Evolutionary conservation across 2,888 invertebrate species (phyloP), one percentile per base, ranked within the genome.

Genomic region (Phyllotreta striolata): DNA sequence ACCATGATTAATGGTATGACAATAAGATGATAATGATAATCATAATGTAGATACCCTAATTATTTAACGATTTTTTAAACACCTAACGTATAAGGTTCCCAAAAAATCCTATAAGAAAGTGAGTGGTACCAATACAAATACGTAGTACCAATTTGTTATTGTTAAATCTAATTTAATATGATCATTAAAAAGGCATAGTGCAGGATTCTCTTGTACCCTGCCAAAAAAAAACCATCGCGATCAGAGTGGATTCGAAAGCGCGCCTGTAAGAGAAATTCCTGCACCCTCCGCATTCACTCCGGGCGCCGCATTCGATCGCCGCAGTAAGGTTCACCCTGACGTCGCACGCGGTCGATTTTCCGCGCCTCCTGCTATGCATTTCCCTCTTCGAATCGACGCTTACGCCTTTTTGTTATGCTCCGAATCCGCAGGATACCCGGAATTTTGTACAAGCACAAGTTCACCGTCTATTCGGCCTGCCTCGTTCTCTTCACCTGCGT

Each of bases 401-500:
- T 12, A 2, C n/a, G 13, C 13, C 35, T 49, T 52, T 52, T 52
- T 52, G 60, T 60, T 51, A 76, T 76, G 74, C 63, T 74, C 55
- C 54, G 72, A 37, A 58, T 68, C 12, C 64, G 74, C 37, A 73
- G 80, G 62, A 72, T 81, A n/a, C 79, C 79, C 14, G 78, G 79
- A 46, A 69, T 79, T 51, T 66, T 79, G 44, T 79, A 79, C 63
- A 77, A 70, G 35, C 73, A 80, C 64, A 73, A 79, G 64, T 79
- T 75, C 67, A 73, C 73, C 10, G 71, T 76, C 43, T 74, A 82
- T 76, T 73, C 81, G 68, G 62, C 78, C 72, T 52, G 81, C 24
- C 73, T 80, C 40, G 66, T 80, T 9, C 67, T 81, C 41, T 71
- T 80, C 41, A 77, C 81, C n/a, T 73, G 83, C 63, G 71, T 84